These are phyloP conservation scores for Rhagoletis pomonella DNA, from an alignment of 1,140 invertebrate genomes.

Conservation along the genomic window DNA sequence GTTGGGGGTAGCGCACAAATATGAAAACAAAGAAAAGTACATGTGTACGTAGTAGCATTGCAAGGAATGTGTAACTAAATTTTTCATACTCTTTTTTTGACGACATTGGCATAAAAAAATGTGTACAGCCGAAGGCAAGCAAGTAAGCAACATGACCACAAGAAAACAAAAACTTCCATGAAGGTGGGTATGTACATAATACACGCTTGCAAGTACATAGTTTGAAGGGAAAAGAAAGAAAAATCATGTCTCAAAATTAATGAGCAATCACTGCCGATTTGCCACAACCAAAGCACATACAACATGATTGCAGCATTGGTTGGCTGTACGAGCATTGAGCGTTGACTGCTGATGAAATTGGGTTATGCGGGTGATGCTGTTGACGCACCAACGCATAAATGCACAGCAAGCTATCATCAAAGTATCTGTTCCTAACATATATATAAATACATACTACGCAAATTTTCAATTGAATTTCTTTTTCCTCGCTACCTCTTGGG, in stretches of 20 bases:
- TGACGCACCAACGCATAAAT: background rate
- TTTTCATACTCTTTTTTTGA: background rate
- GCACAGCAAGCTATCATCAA: background rate
- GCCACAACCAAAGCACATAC: background rate
- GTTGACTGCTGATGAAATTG: conserved; percentile 9
- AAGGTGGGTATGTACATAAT: background rate
- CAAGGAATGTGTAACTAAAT: background rate
- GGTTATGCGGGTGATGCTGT: background rate
- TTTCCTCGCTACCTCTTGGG: background rate
- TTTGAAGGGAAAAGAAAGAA: background rate
- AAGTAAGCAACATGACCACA: background rate
- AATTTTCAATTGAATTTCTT: background rate
- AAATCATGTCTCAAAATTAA: conserved; percentile 11
- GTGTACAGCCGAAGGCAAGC: background rate
- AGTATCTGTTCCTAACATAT: background rate
- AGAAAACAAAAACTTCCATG: background rate
- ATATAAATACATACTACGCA: background rate
- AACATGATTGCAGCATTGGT: background rate
- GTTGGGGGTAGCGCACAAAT: background rate
- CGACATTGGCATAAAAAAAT: background rate
- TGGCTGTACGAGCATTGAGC: background rate
- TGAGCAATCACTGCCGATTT: conserved; percentile 50
- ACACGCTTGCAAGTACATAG: background rate
- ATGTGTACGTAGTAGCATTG: background rate
- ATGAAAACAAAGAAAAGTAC: background rate